phyloP scores from a whole-genome alignment of 1,140 invertebrate genomes.

The Armadillidium nasatum region DNA sequence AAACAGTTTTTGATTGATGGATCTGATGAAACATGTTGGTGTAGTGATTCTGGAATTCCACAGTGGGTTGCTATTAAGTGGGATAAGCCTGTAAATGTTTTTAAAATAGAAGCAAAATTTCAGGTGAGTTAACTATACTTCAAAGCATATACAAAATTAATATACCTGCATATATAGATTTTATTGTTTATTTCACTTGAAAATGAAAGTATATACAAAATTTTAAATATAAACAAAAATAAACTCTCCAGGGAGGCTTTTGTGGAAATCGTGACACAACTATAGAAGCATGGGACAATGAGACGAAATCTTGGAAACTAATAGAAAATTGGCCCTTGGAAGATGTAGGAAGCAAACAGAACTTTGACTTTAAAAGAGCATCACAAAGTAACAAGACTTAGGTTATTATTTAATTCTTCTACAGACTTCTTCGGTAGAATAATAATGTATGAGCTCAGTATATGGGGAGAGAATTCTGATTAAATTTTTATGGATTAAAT shows the following conservation, averaged over 20 bases:
- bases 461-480: constrained; percentile 32
- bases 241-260: constrained; percentile 36
- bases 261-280: constrained; percentile 35
- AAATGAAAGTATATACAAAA: too few species aligned
- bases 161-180: too few species aligned
- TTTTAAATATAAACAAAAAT: too few species aligned
- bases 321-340: constrained; percentile 33
- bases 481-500: too few species aligned
- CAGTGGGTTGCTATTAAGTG: not conserved
- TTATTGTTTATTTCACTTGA: too few species aligned
- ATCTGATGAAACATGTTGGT: not conserved
- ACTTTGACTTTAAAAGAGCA: constrained; percentile 22
- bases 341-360: constrained; percentile 35
- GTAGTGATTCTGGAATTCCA: not conserved
- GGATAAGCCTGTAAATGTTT: not conserved
- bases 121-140: not conserved
- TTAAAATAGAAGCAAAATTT: not conserved
- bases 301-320: constrained; percentile 25
- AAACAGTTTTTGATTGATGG: constrained; percentile 2
- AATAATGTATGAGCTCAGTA: constrained; percentile 47
- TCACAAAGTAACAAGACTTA: constrained; percentile 24
- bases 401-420: constrained; percentile 42
- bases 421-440: constrained; percentile 47
- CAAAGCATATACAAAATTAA: too few species aligned
- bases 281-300: constrained; percentile 33